A percentile compares a stretch with the other conserved stretches of the same genome.
phyloP scores from a whole-genome alignment of 2,888 invertebrate genomes.

The Cephus spinipes region DNA sequence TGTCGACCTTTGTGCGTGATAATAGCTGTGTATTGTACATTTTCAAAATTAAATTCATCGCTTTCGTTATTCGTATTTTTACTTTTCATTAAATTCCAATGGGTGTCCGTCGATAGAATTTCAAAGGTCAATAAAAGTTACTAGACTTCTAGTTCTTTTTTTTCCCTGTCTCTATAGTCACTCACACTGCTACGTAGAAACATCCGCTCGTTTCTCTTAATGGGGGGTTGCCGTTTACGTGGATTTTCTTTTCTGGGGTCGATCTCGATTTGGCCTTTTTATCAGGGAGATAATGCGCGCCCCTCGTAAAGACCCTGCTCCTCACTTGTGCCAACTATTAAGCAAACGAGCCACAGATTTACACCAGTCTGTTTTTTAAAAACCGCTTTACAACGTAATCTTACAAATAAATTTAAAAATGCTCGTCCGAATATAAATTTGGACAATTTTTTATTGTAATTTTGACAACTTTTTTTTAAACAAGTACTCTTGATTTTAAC shows the following conservation, averaged over 20 bases:
- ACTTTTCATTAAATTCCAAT: neutral
- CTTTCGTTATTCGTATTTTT: neutral
- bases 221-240: neutral
- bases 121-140: neutral
- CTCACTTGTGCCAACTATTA: neutral
- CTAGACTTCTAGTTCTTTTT: neutral
- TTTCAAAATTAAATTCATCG: neutral
- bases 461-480: neutral
- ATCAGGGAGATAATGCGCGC: neutral
- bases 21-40: neutral
- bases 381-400: neutral
- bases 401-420: neutral
- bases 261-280: neutral
- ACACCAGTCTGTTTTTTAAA: neutral
- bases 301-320: neutral
- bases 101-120: neutral
- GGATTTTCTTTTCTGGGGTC: neutral
- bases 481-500: no score
- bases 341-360: neutral
- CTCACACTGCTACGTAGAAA: neutral
- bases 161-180: neutral
- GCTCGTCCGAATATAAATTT: neutral
- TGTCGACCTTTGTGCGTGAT: no score
- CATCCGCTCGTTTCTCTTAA: neutral
- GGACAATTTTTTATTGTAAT: neutral